Conservation (phyloP, 2,888 invertebrate species). For the Drosophila niveifrons region DNA sequence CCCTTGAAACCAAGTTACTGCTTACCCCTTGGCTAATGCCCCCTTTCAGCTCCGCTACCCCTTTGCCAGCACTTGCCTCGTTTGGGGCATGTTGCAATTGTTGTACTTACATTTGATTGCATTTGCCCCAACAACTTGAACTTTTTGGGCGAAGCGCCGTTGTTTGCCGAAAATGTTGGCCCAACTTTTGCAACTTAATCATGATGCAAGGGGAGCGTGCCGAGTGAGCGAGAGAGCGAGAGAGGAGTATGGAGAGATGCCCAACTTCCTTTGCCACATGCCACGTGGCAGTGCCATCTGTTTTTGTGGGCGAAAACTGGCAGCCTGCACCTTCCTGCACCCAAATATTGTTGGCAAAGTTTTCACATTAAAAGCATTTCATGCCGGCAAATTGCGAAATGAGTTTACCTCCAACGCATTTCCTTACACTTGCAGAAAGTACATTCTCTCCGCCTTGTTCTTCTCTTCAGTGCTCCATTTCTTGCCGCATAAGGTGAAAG, state of each 20-base stretch:
- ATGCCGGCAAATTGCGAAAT: constrained; percentile 69
- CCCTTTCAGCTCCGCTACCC: background rate
- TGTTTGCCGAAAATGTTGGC: constrained; percentile 63
- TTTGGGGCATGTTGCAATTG: constrained; percentile 58
- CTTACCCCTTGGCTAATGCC: constrained; percentile 1
- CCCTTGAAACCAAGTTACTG: constrained; percentile 4
- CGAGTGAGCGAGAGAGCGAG: constrained; percentile 25
- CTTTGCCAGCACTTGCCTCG: background rate
- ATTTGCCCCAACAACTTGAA: constrained; percentile 65
- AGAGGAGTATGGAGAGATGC: constrained; percentile 40
- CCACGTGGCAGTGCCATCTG: constrained; percentile 65
- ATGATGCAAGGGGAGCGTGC: constrained; percentile 24
- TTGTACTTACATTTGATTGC: constrained; percentile 72
- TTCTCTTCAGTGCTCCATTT: background rate
- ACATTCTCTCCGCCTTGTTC: background rate
- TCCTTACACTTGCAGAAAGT: constrained; percentile 34
- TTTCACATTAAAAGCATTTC: constrained; percentile 78
- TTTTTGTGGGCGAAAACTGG: constrained; percentile 31
- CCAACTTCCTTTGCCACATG: constrained; percentile 5
- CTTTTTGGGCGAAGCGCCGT: constrained; percentile 43
- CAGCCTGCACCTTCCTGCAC: constrained; percentile 35
- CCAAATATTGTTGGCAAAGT: constrained; percentile 58
- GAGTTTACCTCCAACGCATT: constrained; percentile 57
- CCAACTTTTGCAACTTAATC: constrained; percentile 77
- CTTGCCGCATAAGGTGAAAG: constrained; percentile 34